These are phyloP conservation scores for Chondrilla cf. caribensis DNA, from an alignment of 37 sponge, comb jelly and placozoan genomes.

Conservation along the genomic window DNA sequence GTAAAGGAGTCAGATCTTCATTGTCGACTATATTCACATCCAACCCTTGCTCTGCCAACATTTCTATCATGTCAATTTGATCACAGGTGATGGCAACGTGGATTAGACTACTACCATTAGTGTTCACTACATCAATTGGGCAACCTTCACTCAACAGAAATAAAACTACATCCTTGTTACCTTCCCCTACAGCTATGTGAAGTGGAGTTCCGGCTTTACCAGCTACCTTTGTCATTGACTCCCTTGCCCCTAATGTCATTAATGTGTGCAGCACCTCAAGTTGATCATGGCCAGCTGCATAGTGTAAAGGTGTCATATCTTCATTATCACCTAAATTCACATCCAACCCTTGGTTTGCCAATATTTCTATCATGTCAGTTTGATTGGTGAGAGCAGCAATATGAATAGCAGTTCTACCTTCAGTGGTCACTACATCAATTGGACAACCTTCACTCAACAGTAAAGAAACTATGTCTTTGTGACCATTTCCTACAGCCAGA, in stretches of 20 bases:
- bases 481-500: neutral
- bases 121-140: neutral
- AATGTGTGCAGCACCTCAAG: neutral
- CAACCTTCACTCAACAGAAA: neutral
- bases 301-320: neutral
- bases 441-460: slow-evolving; percentile 1
- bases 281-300: neutral
- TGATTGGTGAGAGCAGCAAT: too few species aligned
- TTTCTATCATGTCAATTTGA: neutral
- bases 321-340: neutral
- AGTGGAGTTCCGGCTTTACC: slow-evolving; percentile 6
- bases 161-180: neutral
- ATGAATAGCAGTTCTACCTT: too few species aligned
- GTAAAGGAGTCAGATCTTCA: neutral
- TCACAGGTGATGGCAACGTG: neutral
- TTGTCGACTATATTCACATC: neutral
- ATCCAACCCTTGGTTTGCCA: neutral
- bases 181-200: neutral
- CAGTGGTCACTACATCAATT: too few species aligned
- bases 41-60: neutral
- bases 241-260: neutral
- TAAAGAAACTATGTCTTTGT: neutral
- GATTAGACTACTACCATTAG: neutral
- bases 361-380: too few species aligned
- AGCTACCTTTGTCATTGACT: neutral